Evolutionary conservation across 1,140 invertebrate genomes (phyloP), one percentile per base, ranked within the genome.

Genomic region (Ceratina calcarata): DNA sequence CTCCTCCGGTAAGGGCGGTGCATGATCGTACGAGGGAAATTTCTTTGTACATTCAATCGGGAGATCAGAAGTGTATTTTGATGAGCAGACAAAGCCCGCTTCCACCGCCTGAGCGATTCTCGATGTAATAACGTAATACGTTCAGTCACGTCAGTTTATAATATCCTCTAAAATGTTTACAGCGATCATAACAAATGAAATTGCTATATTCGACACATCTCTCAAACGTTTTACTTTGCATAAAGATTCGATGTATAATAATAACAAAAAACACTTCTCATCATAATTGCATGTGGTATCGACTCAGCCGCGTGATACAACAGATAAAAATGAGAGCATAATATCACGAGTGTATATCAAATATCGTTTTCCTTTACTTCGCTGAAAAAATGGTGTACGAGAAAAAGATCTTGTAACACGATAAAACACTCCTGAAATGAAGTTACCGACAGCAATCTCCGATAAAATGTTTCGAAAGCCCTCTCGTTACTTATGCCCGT

Each of bases 61-160:
- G 62, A 53, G 72, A 80, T 84, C 78, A 71, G 60, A 85, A 84
- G 67, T 73, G 82, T 85, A 85, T 85, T 84, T 84, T 84, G 67
- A 85, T 81, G 72, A 65, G 68, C 49, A 65, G 82, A 71, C 60
- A 60, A 71, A 75, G 68, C 65, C 53, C 45, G 15, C 24, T 13
- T 1, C 57, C 15, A 3, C 53, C 67, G 13, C 16, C 18, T 13
- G 24, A 27, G 12, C 67, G 57, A 70, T 70, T 55, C 16, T 15
- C 55, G 27, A 61, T 61, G 27, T 49, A 15, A 24, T 37, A 27
- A 76, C 24, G 75, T 18, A 49, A 67, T 74, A 53, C 20, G 60
- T 64, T 37, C 69, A 18, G 7, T 37, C 18, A 27, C 27, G 27
- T 1, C 27, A 32, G 27, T 32, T 32, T 4, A 4, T 32, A 32